Conservation (phyloP, 2,797 vertebrate genomes). For the Clarias laeviceps region DNA sequence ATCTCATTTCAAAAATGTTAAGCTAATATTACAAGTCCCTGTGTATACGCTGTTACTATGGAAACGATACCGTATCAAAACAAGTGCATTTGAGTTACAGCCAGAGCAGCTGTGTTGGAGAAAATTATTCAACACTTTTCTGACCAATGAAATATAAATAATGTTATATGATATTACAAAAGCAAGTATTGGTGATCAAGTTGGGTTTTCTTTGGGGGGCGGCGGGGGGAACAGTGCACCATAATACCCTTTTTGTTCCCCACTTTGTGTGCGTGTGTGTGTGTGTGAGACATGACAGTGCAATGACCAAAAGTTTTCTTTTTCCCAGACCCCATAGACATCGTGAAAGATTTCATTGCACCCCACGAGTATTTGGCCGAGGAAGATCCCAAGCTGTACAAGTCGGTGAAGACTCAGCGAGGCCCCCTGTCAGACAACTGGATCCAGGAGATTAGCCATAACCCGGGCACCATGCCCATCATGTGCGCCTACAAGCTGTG, state of each 20-base stretch:
- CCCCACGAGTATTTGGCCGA: slow-evolving; percentile 90
- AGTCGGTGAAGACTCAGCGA: slow-evolving; percentile 87
- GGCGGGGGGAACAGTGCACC: no score
- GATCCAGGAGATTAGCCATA: slow-evolving; percentile 87
- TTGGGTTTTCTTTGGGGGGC: not conserved
- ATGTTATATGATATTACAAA: not conserved
- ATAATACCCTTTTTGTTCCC: no score
- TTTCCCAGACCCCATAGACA: slow-evolving; percentile 91
- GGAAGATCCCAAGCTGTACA: slow-evolving; percentile 93
- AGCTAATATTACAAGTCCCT: not conserved
- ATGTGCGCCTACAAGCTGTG: slow-evolving; percentile 99
- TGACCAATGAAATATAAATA: not conserved
- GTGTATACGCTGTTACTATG: not conserved
- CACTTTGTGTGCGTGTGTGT: no score
- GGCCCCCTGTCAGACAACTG: slow-evolving; percentile 92
- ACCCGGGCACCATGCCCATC: slow-evolving; percentile 81
- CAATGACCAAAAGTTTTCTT: not conserved
- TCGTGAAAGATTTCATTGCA: slow-evolving; percentile 94
- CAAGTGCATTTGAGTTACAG: not conserved
- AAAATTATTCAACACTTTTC: no score
- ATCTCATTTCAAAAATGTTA: not conserved
- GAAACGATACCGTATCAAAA: not conserved
- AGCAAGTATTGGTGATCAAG: not conserved
- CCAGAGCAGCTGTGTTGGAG: not conserved
- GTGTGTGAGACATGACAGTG: not conserved